A percentile compares a stretch with the other conserved stretches of the same genome.
Conservation (phyloP, 2,888 invertebrate genomes). For the Diarsia brunnea region DNA sequence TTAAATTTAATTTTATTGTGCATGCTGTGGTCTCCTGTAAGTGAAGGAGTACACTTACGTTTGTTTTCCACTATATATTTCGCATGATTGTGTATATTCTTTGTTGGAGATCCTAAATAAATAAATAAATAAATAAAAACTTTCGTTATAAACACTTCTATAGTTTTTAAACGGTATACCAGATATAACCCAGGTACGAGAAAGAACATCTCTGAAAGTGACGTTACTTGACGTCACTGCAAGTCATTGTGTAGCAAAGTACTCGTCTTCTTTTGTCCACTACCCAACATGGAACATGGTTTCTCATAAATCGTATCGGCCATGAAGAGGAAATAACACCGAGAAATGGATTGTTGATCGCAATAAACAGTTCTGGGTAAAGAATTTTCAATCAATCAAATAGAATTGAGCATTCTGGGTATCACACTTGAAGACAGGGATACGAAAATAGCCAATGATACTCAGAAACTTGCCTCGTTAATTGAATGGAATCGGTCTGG, state of each 20-base stretch:
- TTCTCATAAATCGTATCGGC: background rate
- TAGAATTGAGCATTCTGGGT: background rate
- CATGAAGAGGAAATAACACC: constrained; percentile 7
- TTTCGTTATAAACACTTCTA: background rate
- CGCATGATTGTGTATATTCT: too few species aligned
- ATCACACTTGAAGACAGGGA: background rate
- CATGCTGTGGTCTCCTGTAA: too few species aligned
- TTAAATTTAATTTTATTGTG: too few species aligned
- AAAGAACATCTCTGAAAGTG: background rate
- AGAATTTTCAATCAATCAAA: background rate
- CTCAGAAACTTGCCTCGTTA: background rate
- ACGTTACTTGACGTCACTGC: background rate
- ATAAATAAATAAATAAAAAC: too few species aligned
- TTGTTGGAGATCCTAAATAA: too few species aligned
- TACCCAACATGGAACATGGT: background rate
- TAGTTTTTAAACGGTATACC: background rate
- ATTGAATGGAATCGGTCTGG: background rate
- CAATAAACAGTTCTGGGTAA: background rate
- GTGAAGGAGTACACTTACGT: too few species aligned
- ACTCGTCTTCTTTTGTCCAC: background rate
- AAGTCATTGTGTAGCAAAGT: background rate
- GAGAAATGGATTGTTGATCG: constrained; percentile 9
- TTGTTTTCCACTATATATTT: too few species aligned
- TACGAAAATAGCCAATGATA: background rate
- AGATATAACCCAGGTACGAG: too few species aligned